Evolutionary conservation across 2,797 vertebrate species (phyloP), one percentile per base, ranked within the genome.

Genomic region (Gobionotothen gibberifrons): DNA sequence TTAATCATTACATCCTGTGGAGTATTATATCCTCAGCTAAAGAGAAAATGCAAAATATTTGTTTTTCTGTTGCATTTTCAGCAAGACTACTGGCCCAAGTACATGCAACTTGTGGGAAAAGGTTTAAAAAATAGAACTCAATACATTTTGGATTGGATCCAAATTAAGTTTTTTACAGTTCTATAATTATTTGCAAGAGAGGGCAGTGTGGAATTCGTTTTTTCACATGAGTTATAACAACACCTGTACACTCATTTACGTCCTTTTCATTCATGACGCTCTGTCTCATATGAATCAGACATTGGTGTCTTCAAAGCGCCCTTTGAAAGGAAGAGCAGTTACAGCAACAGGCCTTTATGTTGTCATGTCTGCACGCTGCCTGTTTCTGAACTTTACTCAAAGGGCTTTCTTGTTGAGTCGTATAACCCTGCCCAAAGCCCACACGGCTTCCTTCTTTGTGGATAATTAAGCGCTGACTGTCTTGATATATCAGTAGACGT

Each of bases 301-400:
- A 46, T 32, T 67, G 42, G 57, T 16, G 68, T 77, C 76, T 75
- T 87, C 58, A 90, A 73, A 72, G 48, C 36, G 0, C n/a, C 47
- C 44, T 68, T 79, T 72, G 74, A 72, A 72, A 74, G 57, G 69
- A 81, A 68, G 68, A 85, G 78, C 61, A 66, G 8, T 62, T 52
- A 58, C 64, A 69, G 56, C 42, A 69, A 63, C 78, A 78, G 21
- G 39, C 61, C 54, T 78, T 77, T 66, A 81, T 86, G 84, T 66
- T 84, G 79, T 85, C 79, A 83, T 77, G 82, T 88, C 80, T 87
- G 63, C 70, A 57, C 29, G 69, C 65, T 64, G 54, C 43, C 46
- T 26, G 79, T 85, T 79, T 89, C 81, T 83, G 39, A 83, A 72
- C 72, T 80, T 83, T 69, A 22, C 64, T 84, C 69, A 83, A 83